These are phyloP conservation scores for Sinocyclocheilus rhinocerous DNA, from an alignment of 2,113 vertebrate genomes.

Conservation along the genomic window DNA sequence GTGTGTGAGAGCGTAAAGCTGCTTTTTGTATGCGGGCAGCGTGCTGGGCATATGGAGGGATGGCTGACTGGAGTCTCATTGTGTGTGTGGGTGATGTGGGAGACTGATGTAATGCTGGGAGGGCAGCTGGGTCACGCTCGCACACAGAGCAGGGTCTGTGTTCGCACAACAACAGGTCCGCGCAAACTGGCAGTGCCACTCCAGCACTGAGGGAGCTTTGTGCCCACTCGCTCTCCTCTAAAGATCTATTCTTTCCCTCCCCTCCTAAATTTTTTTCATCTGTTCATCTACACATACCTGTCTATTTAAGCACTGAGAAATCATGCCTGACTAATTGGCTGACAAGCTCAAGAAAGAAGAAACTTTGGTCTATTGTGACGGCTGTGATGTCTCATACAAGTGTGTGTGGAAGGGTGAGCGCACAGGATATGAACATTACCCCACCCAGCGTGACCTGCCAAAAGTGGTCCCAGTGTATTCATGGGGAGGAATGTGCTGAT, in stretches of 20 bases:
- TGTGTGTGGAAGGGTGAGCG: conserved; percentile 59
- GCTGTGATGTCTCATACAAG: conserved; percentile 36
- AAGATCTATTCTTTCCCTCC: not conserved
- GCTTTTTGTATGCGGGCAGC: conserved; percentile 10
- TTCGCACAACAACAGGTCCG: conserved; percentile 64
- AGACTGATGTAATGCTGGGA: conserved; percentile 53
- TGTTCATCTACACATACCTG: not conserved
- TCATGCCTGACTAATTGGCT: not conserved
- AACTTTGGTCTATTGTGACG: not conserved
- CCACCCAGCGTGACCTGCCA: conserved; percentile 56
- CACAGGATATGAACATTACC: conserved; percentile 59
- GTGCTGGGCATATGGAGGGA: conserved; percentile 49
- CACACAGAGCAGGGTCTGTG: conserved; percentile 71
- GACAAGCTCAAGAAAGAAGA: not conserved
- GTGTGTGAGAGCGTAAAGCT: conserved; percentile 33
- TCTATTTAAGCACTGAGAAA: not conserved
- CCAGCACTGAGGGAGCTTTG: conserved; percentile 55
- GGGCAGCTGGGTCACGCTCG: conserved; percentile 59
- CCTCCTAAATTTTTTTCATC: not conserved
- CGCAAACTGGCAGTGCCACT: conserved; percentile 67
- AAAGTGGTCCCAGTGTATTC: conserved; percentile 64
- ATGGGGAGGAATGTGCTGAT: conserved; percentile 78
- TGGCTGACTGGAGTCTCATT: conserved; percentile 34
- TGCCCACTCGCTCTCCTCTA: conserved; percentile 34
- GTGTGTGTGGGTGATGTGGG: conserved; percentile 37